Evolutionary conservation across 2,888 invertebrate species (phyloP).

Genomic region (Pandemis cinnamomeana): DNA sequence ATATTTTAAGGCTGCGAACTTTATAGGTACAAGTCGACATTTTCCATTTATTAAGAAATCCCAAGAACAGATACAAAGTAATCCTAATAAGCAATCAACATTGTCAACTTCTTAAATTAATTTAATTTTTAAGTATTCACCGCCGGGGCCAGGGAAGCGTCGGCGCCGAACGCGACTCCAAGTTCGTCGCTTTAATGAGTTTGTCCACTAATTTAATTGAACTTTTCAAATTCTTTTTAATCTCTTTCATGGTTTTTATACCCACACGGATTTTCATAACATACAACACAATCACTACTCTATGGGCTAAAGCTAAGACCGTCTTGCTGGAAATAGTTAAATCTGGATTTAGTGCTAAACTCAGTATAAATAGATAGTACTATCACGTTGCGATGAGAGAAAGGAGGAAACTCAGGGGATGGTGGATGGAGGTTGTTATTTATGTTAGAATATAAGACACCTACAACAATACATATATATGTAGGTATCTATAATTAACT

Average conservation of each 20-base stretch:
- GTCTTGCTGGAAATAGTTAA: too few species aligned
- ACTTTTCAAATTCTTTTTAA: constrained; percentile 55
- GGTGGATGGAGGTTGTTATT: too few species aligned
- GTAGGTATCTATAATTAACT: too few species aligned
- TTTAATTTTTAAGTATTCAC: constrained; percentile 27
- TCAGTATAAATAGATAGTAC: too few species aligned
- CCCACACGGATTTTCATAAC: background rate
- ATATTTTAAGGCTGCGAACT: too few species aligned
- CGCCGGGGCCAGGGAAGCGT: constrained; percentile 12
- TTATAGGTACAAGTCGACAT: background rate
- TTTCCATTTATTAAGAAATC: constrained; percentile 2
- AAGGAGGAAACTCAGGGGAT: too few species aligned
- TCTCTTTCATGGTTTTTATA: constrained; percentile 9
- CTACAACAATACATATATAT: too few species aligned
- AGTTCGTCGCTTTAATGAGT: constrained; percentile 56
- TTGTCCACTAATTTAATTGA: constrained; percentile 59
- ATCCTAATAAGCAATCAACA: constrained; percentile 19
- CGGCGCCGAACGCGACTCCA: constrained; percentile 8
- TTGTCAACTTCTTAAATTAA: constrained; percentile 17
- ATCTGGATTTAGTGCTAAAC: too few species aligned
- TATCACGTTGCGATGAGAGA: too few species aligned
- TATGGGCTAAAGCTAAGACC: too few species aligned
- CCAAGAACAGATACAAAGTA: background rate
- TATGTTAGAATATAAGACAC: too few species aligned
- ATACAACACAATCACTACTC: too few species aligned